Evolutionary conservation across 2,888 invertebrate genomes (phyloP).

Genomic region (Copidosoma aretas): DNA sequence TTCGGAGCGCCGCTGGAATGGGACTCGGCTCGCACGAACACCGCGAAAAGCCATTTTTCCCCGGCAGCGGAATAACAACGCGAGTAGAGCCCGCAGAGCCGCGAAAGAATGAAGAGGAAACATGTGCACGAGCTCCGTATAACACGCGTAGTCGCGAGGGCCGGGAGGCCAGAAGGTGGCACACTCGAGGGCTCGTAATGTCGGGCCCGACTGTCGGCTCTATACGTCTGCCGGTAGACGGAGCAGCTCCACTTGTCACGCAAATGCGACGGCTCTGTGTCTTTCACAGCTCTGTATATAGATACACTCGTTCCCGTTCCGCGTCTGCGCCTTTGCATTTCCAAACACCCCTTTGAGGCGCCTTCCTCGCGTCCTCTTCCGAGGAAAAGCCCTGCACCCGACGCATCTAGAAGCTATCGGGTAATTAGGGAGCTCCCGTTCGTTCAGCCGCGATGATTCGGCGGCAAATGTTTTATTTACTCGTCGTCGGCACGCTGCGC

Average conservation of each 20-base stretch:
- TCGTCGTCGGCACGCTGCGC: too few species aligned
- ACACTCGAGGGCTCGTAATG: conserved; percentile 50
- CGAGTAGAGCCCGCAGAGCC: not conserved
- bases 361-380: too few species aligned
- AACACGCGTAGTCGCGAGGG: too few species aligned
- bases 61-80: conserved; percentile 13
- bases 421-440: too few species aligned
- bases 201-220: conserved; percentile 54
- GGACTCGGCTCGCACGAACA: not conserved
- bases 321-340: conserved; percentile 29
- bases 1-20: too few species aligned
- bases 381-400: too few species aligned
- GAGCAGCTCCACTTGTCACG: conserved; percentile 51
- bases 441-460: too few species aligned
- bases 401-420: not conserved
- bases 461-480: too few species aligned
- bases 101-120: conserved; percentile 35
- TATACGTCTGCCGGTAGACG: conserved; percentile 48
- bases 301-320: conserved; percentile 10
- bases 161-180: too few species aligned
- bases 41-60: conserved; percentile 21
- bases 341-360: too few species aligned
- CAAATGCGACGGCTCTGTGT: conserved; percentile 45
- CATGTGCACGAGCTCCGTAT: conserved; percentile 40
- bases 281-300: too few species aligned